Evolutionary conservation across 2,113 vertebrate species (phyloP), one percentile per base, ranked within the genome.

Genomic region (Polypterus senegalus): DNA sequence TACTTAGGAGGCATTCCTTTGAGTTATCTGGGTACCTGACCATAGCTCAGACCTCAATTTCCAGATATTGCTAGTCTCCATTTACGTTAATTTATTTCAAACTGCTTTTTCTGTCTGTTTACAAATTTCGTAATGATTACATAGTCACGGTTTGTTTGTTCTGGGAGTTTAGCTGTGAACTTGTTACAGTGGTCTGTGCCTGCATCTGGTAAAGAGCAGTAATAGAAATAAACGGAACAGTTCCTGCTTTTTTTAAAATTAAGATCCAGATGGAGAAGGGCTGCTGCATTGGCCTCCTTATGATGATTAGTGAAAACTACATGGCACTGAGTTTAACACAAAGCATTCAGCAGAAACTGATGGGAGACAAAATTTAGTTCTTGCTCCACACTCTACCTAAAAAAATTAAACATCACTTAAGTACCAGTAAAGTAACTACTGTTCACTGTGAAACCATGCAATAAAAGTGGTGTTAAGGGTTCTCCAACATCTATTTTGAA

Each of bases 201-300:
- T 49, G 49, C 5, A n/a, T 3, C 46, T 4, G 3, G n/a, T 49
- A 1, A 45, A 8, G 7, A 4, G 4, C 10, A 52, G 7, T 52
- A 8, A 52, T 8, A 52, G 51, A 52, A 3, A 8, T 52, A 52
- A 52, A 52, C 7, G 3, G 7, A 52, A 52, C 10, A 2, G 6
- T 7, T 51, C 9, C 49, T 7, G 49, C 49, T 51, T 6, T 7
- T n/a, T 6, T 51, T 51, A 7, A 51, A 51, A 27, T 54, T 84
- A 83, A 54, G 79, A 73, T 71, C 85, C 85, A 4, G 82, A 86
- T 62, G 83, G 79, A 46, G 53, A 66, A 0, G 63, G 75, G 3
- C 76, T 85, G 48, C 71, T 60, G 9, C 62, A 70, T 9, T 88
- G 84, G 85, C 84, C 80, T 48, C 69, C 73, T 66, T 84, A 80